Evolutionary conservation across 2,113 vertebrate species (phyloP), one percentile per base, ranked within the genome.

Genomic region (Mesocricetus auratus): DNA sequence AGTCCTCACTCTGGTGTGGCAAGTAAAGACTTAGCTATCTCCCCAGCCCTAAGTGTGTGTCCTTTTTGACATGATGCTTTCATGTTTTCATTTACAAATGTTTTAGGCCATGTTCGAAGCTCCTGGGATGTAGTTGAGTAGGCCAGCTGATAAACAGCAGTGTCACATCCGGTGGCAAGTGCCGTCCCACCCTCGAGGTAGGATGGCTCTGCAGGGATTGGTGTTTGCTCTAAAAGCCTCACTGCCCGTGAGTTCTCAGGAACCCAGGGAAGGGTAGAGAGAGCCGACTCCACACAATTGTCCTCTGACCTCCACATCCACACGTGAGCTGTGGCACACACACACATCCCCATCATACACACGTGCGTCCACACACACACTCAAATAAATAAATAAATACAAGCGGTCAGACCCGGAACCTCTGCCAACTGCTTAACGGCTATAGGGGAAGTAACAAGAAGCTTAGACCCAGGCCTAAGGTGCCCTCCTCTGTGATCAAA

Each of bases 121-220:
- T 68, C 83, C 83, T 47, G 42, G 62, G 42, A 36, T 33, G 60
- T 47, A 11, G 39, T 31, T 60, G 77, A 71, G 29, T 36, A 45
- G 56, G 83, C 13, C n/a, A 81, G n/a, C 33, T 12, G 50, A 19
- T 4, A 62, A n/a, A 29, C 60, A 45, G n/a, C 11, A 42, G 29
- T 0, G 0, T 11, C 5, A 47, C 21, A 11, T 39, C 47, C 10
- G 66, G 9, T 66, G 4, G 0, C 0, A 0, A 7, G n/a, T 60
- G 81, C 39, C 36, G 0, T 56, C 56, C 24, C 36, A 12, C 60
- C 39, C 22, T n/a, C 17, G 60, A 42, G 2, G 26, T 29, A 19
- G 31, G 60, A 64, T 2, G 39, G 39, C 39, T 85, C 58, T 45
- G 58, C 82, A 19, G 82, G 39, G 4, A 11, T 16, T 31, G 15